A percentile compares a stretch with the other conserved stretches of the same genome.
These are phyloP conservation scores for Brevimyrus niger DNA, from an alignment of 2,113 vertebrate species.

Conservation along the genomic window DNA sequence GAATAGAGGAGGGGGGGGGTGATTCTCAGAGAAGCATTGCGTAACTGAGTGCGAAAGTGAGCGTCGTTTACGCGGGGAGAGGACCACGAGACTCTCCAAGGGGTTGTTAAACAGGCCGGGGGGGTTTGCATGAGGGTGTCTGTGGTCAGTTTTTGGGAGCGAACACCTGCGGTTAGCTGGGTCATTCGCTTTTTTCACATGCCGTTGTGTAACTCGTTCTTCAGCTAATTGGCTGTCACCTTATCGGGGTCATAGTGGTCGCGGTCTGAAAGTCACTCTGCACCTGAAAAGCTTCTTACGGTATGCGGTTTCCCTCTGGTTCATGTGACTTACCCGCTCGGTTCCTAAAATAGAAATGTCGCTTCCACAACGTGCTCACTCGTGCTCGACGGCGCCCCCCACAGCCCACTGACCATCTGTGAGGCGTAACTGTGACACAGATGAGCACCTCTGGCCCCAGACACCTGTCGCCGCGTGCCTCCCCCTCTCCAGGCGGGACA, in stretches of 20 bases:
- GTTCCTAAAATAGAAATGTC: not conserved
- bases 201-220: not conserved
- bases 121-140: not conserved
- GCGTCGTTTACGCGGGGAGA: not conserved
- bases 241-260: not conserved
- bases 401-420: not conserved
- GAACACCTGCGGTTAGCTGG: not conserved
- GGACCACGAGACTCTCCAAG: constrained; percentile 17
- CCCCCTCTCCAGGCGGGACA: constrained; percentile 58
- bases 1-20: constrained; percentile 38
- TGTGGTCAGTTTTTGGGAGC: not conserved
- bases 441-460: not conserved
- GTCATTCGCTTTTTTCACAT: not conserved
- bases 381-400: not conserved
- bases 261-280: not conserved
- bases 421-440: not conserved
- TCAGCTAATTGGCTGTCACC: not conserved
- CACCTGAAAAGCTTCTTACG: not conserved
- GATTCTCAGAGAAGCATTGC: constrained; percentile 58
- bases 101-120: constrained; percentile 41
- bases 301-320: not conserved
- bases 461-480: not conserved
- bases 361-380: not conserved
- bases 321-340: not conserved
- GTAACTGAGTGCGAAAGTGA: constrained; percentile 50